Evolutionary conservation across 2,113 vertebrate species (phyloP).

Genomic region (Caranx melampygus): DNA sequence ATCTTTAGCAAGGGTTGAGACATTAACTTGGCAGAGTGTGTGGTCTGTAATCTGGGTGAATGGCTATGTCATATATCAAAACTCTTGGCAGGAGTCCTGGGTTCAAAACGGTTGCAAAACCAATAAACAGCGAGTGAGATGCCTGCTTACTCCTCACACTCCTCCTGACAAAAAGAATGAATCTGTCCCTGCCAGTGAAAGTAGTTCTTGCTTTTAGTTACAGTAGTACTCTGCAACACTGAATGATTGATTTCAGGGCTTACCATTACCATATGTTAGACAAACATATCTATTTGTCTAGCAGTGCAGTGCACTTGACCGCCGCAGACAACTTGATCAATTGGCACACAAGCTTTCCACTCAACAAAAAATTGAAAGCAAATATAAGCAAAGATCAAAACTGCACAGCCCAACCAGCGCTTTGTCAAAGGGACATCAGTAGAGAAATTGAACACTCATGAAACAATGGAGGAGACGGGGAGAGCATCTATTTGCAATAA

Average conservation of each 20-base stretch:
- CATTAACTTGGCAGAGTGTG: conserved; percentile 60
- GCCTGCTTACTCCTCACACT: conserved; percentile 18
- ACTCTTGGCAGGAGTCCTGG: conserved; percentile 45
- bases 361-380: conserved; percentile 11
- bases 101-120: conserved; percentile 52
- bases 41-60: conserved; percentile 52
- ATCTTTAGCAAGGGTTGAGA: conserved; percentile 43
- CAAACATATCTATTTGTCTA: conserved; percentile 32
- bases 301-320: conserved; percentile 10
- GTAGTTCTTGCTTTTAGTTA: conserved; percentile 30
- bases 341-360: conserved; percentile 12
- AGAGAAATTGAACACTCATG: conserved; percentile 36
- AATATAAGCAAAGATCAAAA: conserved; percentile 36
- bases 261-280: conserved; percentile 26
- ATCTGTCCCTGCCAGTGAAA: conserved; percentile 10
- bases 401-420: conserved; percentile 3
- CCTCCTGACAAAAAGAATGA: conserved; percentile 33
- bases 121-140: conserved; percentile 36
- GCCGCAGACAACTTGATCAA: conserved; percentile 27
- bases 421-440: conserved; percentile 53
- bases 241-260: conserved; percentile 41
- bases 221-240: conserved; percentile 11
- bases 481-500: conserved; percentile 70
- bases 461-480: conserved; percentile 59
- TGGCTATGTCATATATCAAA: conserved; percentile 50